Base-by-base conservation (phyloP, 2,888 invertebrate species). In the Sinelater perroti region DNA sequence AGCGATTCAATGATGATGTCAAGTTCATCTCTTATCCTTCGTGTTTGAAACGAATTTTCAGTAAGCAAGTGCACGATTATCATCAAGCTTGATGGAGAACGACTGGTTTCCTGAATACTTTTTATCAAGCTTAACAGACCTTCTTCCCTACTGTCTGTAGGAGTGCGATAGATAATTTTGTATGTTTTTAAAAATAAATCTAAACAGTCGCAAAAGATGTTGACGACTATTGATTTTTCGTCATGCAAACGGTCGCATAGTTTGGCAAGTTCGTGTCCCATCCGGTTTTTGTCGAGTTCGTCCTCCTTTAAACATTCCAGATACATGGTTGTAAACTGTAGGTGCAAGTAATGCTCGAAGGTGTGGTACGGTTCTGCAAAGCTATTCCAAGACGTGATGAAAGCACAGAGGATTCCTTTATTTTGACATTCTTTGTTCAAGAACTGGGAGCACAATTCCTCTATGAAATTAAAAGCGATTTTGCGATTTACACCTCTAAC, bases 401-500 rank as follows among this genome's bases (percentile, higher is more conserved):
- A 50, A n/a, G 10, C 33, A 3, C n/a, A 10, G 3, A 54, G 7
- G 10, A 54, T 24, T 14, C 21, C 21, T 8, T 20, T 33, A 10
- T 53, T 31, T 3, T 3, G 7, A 16, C 24, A 33, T 6, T 18
- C 13, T 1, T 42, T 20, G 2, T 31, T 26, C 10, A 59, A 2
- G 17, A 36, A 54, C 10, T 47, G 11, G 1, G 20, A n/a, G n/a
- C 59, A 54, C 30, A 59, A 45, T 17, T 26, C 33, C 28, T 50
- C 17, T 1, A 59, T 3, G 13, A 59, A 59, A 6, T 20, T 26
- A 4, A 18, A 28, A 8, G 20, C 30, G 18, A 11, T 16, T 16
- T 52, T 31, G 8, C 33, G 40, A 1, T 36, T 13, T 2, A 10
- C 13, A 6, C 4, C 10, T 1, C 21, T 31, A 4, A 5, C 13